Percentiles rank a stretch among this genome's conserved stretches.
Conservation (phyloP, 2,797 vertebrate genomes). For the Chrosomus eos region DNA sequence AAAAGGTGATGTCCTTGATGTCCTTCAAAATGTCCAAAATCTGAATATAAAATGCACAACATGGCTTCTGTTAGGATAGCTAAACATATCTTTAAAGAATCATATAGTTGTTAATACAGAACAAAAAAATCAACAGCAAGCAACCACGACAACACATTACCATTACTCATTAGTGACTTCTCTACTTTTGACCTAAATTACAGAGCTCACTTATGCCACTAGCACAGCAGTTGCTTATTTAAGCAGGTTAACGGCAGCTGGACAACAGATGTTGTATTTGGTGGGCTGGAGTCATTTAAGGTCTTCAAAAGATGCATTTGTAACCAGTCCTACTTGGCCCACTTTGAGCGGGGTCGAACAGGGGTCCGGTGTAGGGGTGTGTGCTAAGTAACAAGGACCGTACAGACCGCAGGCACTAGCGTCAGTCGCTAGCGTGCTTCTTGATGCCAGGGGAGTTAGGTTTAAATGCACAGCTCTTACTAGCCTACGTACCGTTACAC, state of each 20-base stretch:
- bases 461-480: too few species aligned
- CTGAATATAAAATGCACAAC: background rate
- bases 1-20: too few species aligned
- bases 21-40: background rate
- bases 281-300: background rate
- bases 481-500: too few species aligned
- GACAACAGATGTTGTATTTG: constrained; percentile 14
- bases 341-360: too few species aligned
- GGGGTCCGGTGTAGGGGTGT: too few species aligned
- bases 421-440: too few species aligned
- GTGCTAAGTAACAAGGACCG: too few species aligned
- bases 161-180: background rate
- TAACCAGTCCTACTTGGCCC: too few species aligned
- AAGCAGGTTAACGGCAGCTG: background rate
- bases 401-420: too few species aligned
- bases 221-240: background rate
- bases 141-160: background rate
- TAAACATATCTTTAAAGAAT: background rate
- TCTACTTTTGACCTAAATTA: background rate
- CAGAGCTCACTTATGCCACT: background rate
- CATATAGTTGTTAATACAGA: background rate
- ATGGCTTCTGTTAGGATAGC: background rate
- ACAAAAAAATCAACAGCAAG: background rate
- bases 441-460: too few species aligned
- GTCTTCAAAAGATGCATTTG: background rate